These are phyloP conservation scores for Sinonovacula constricta DNA, from an alignment of 1,140 invertebrate genomes.

Conservation along the genomic window DNA sequence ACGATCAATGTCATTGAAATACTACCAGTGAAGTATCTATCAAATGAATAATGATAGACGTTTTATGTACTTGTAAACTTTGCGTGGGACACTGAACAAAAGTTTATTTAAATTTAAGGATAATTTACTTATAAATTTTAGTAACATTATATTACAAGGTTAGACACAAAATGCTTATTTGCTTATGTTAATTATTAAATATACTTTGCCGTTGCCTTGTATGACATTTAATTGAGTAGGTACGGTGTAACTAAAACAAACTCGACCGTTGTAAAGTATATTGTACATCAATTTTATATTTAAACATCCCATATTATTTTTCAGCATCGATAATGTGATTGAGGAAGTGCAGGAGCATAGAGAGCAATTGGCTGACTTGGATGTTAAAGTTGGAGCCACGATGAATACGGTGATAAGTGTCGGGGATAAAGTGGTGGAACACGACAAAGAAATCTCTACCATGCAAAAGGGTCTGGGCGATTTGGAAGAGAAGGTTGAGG, in stretches of 20 bases:
- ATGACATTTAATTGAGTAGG: neutral
- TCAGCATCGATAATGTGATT: constrained; percentile 14
- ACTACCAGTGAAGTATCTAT: no score
- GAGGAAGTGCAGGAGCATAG: constrained; percentile 1
- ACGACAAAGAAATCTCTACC: constrained; percentile 59
- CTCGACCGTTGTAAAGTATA: neutral
- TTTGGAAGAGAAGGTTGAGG: constrained; percentile 61
- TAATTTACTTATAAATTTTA: no score
- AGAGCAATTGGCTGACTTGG: neutral
- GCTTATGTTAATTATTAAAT: neutral
- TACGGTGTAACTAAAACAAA: neutral
- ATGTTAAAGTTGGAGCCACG: constrained; percentile 29
- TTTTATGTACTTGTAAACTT: no score
- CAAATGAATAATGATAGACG: no score
- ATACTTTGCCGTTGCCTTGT: neutral
- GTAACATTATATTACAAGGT: no score
- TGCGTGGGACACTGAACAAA: no score
- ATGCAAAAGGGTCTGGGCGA: constrained; percentile 58
- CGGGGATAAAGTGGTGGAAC: constrained; percentile 44
- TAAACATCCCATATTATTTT: no score
- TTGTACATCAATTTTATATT: neutral
- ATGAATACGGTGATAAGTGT: constrained; percentile 37
- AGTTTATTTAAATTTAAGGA: no score
- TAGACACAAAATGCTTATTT: no score
- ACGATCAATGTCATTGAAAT: no score